Percentiles rank a stretch among this genome's conserved stretches.
Evolutionary conservation across 2,888 invertebrate genomes (phyloP).

Genomic region (Drosophila niveifrons): DNA sequence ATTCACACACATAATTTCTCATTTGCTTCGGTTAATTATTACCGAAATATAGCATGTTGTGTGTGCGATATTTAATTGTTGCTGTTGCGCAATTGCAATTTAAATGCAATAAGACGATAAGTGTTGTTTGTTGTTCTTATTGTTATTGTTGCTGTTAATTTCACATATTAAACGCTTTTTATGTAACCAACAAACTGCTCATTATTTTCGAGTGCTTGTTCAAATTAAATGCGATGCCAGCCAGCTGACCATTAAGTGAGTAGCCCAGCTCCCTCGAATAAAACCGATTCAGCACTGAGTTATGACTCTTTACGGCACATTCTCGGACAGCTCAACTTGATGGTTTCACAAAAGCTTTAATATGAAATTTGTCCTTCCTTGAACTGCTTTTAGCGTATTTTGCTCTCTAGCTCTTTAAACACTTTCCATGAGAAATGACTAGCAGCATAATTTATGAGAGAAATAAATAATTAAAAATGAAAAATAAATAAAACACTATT

Average conservation of each 20-base stretch:
- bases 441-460: too few species aligned
- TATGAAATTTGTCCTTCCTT: not conserved
- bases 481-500: too few species aligned
- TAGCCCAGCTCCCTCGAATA: constrained; percentile 3
- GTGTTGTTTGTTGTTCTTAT: constrained; percentile 17
- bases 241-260: constrained; percentile 46
- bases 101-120: constrained; percentile 48
- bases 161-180: constrained; percentile 38
- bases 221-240: constrained; percentile 61
- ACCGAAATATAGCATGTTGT: constrained; percentile 23
- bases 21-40: constrained; percentile 42
- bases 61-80: constrained; percentile 58
- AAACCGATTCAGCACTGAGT: constrained; percentile 25
- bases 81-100: constrained; percentile 51
- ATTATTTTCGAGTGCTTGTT: constrained; percentile 61
- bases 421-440: too few species aligned
- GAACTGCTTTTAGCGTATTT: too few species aligned
- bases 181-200: constrained; percentile 53
- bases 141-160: constrained; percentile 21
- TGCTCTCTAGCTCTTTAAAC: too few species aligned
- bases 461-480: too few species aligned
- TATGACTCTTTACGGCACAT: constrained; percentile 29
- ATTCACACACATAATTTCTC: constrained; percentile 3
- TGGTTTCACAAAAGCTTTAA: not conserved
- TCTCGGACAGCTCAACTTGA: not conserved